Evolutionary conservation across 2,113 vertebrate genomes (phyloP).

Genomic region (Cyanoderma ruficeps): DNA sequence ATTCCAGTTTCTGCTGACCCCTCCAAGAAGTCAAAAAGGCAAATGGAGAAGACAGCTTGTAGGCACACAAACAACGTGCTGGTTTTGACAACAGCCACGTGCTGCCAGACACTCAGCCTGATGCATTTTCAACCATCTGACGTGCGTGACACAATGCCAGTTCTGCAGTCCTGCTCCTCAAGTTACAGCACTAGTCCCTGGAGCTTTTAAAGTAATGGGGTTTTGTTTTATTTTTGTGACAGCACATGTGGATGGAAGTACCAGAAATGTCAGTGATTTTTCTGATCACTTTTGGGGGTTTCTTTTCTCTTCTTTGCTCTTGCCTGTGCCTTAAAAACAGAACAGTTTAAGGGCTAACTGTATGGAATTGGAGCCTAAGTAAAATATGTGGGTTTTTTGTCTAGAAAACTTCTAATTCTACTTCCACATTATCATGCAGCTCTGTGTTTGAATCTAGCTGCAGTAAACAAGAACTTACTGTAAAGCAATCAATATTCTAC

Average conservation of each 20-base stretch:
- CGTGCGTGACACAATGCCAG: accelerated
- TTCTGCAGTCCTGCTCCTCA: neutral
- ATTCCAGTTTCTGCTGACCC: neutral
- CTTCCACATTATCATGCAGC: neutral
- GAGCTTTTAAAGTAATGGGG: neutral
- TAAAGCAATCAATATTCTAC: slow-evolving; percentile 25
- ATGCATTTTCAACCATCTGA: neutral
- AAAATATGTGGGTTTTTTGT: neutral
- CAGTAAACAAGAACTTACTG: neutral
- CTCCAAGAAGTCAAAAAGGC: neutral
- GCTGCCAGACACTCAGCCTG: neutral
- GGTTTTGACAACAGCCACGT: neutral
- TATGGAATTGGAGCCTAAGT: neutral
- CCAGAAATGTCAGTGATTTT: neutral
- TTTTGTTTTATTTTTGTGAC: neutral
- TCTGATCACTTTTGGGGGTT: neutral
- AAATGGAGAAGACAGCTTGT: neutral
- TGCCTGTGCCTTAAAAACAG: neutral
- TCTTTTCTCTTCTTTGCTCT: neutral
- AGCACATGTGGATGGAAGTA: neutral
- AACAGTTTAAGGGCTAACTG: neutral
- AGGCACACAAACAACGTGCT: neutral
- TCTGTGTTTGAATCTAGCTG: neutral
- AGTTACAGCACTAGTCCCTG: neutral
- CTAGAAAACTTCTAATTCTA: neutral